A percentile compares a stretch with the other conserved stretches of the same genome.
These are phyloP conservation scores for Chondrosia reniformis DNA, from an alignment of 37 sponge, comb jelly and placozoan species.

Conservation along the genomic window DNA sequence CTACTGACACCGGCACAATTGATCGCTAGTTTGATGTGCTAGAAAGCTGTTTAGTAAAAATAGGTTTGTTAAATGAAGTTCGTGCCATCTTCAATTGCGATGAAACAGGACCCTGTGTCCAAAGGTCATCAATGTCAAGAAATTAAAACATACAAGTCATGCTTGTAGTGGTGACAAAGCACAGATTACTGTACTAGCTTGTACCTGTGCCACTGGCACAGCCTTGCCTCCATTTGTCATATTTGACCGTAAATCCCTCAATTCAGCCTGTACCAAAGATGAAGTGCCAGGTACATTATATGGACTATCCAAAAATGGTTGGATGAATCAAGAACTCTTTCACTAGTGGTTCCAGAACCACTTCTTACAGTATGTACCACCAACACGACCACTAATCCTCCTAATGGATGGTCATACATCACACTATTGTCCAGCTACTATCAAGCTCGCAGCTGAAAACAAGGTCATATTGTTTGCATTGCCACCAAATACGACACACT, in stretches of 20 bases:
- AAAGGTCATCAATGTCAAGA: background rate
- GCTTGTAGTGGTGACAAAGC: background rate
- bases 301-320: conserved; percentile 31
- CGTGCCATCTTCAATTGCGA: too few relatives aligned
- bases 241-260: conserved; percentile 1
- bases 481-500: conserved; percentile 28
- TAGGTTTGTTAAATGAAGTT: too few relatives aligned
- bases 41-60: too few relatives aligned
- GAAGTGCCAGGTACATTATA: too few relatives aligned
- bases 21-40: too few relatives aligned
- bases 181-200: conserved; percentile 25
- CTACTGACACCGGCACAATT: too few relatives aligned
- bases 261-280: too few relatives aligned
- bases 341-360: conserved; percentile 11
- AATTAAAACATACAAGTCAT: conserved; percentile 22
- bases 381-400: background rate
- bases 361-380: background rate
- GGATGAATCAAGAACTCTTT: conserved; percentile 25
- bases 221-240: conserved; percentile 32
- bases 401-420: conserved; percentile 27
- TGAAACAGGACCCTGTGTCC: too few relatives aligned
- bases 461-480: conserved; percentile 7
- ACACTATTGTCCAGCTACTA: conserved; percentile 15
- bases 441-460: conserved; percentile 6
- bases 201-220: conserved; percentile 7